A percentile compares a stretch with the other conserved stretches of the same genome.
These are phyloP conservation scores for Chaenogobius annularis DNA, from an alignment of 2,113 vertebrate species.

Conservation along the genomic window DNA sequence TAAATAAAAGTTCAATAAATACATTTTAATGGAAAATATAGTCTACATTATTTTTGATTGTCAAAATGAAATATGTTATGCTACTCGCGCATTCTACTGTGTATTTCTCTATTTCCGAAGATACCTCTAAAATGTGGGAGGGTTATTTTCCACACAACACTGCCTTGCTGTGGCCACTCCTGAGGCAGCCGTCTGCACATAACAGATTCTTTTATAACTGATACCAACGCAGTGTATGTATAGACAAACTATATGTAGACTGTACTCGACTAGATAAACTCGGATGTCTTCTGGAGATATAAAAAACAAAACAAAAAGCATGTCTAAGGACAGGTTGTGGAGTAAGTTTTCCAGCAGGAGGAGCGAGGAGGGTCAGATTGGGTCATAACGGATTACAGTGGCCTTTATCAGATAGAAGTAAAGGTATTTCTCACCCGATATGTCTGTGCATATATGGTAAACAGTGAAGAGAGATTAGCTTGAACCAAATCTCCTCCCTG, in stretches of 20 bases:
- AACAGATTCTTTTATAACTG: constrained; percentile 15
- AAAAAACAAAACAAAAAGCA: background rate
- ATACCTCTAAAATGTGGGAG: constrained; percentile 18
- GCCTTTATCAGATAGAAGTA: constrained; percentile 69
- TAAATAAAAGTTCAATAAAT: background rate
- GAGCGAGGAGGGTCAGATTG: constrained; percentile 40
- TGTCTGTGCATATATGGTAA: constrained; percentile 77
- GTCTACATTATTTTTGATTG: background rate
- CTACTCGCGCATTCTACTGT: background rate
- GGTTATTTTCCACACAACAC: constrained; percentile 58
- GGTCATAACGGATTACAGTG: constrained; percentile 54
- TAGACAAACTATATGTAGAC: constrained; percentile 6
- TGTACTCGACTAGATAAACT: constrained; percentile 19
- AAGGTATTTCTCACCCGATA: constrained; percentile 78
- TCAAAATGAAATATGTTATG: too few species aligned
- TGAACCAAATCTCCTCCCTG: constrained; percentile 69
- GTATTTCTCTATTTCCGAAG: constrained; percentile 2
- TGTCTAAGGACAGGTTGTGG: constrained; percentile 23
- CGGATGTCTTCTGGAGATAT: background rate
- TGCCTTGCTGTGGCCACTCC: constrained; percentile 59
- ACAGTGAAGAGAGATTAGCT: constrained; percentile 74
- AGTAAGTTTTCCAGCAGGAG: constrained; percentile 22
- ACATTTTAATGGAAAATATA: too few species aligned
- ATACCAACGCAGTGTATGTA: background rate
- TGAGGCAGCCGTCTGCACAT: constrained; percentile 39